Evolutionary conservation across 2,888 invertebrate species (phyloP), one percentile per base, ranked within the genome.

Genomic region (Drosophila bunnanda): DNA sequence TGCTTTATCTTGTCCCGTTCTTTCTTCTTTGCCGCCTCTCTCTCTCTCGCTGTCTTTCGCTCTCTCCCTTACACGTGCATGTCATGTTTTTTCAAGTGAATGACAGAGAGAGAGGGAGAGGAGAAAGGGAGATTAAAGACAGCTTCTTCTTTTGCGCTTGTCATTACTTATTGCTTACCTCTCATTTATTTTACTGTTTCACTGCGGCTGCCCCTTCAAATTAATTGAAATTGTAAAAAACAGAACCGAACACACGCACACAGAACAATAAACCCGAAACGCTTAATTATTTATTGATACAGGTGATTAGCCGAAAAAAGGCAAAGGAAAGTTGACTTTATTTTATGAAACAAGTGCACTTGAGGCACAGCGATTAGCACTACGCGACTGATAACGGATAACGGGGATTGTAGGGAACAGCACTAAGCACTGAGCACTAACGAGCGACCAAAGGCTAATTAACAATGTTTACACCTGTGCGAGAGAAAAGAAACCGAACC

Each of bases 1-100:
- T 78, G 87, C 87, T 86, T 83, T 83, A 86, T 83, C 87, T 68
- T 79, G 78, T 77, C 58, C 59, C 64, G 62, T 72, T 61, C 64
- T 56, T 55, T 66, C 60, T 54, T 54, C 58, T 48, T n/a, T 20
- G 10, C 54, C 46, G 52, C 66, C 22, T 43, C 50, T 32, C 32
- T 46, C 13, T 20, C n/a, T 5, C 30, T 28, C 44, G 5, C 52
- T 12, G n/a, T n/a, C n/a, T n/a, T n/a, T n/a, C n/a, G n/a, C 30
- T 32, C 48, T 12, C 39, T 39, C 17, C 12, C 32, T 32, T 32
- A 32, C 50, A 32, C 32, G 50, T 32, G 50, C 17, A 30, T 41
- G 60, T 17, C 39, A 30, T 69, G 39, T 46, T 10, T 20, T 34
- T 59, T 28, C 52, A 59, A 59, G 46, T 48, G 12, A 38, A 9